Percentiles rank a stretch among this genome's conserved stretches.
Evolutionary conservation across 1,140 invertebrate species (phyloP).

Genomic region (Drosophila bocqueti): DNA sequence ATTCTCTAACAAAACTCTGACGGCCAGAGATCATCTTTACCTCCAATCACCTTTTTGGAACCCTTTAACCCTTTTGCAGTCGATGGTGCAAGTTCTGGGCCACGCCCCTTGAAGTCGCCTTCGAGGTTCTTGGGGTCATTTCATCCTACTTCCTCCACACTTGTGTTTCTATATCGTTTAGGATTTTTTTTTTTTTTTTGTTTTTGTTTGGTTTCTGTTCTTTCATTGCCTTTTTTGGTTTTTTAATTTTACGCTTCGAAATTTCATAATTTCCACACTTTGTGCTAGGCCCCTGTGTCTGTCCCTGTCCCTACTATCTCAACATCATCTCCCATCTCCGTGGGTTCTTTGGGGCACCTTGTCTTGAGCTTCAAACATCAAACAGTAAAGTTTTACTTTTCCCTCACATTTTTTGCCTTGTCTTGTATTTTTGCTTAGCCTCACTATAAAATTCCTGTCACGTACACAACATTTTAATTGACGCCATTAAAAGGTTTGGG

Average conservation of each 20-base stretch:
- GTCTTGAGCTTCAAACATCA: slow-evolving; percentile 59
- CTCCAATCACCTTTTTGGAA: slow-evolving; percentile 8
- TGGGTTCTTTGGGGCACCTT: slow-evolving; percentile 42
- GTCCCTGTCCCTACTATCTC: slow-evolving; percentile 1
- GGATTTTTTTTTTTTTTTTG: slow-evolving; percentile 24
- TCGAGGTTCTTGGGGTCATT: slow-evolving; percentile 51
- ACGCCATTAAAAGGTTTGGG: slow-evolving; percentile 68
- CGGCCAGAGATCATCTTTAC: slow-evolving; percentile 29
- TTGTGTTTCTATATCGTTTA: slow-evolving; percentile 45
- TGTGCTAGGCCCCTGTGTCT: slow-evolving; percentile 31
- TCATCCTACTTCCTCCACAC: slow-evolving; percentile 41
- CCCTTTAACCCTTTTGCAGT: slow-evolving; percentile 55
- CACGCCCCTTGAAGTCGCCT: slow-evolving; percentile 52
- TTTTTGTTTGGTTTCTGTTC: background rate
- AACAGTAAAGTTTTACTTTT: slow-evolving; percentile 54
- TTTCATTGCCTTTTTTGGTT: slow-evolving; percentile 41
- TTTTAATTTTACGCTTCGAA: slow-evolving; percentile 80
- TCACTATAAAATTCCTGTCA: slow-evolving; percentile 71
- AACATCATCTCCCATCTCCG: slow-evolving; percentile 23
- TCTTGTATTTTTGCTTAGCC: slow-evolving; percentile 44
- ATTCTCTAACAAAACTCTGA: slow-evolving; percentile 9
- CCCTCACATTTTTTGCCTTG: slow-evolving; percentile 18
- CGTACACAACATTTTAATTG: slow-evolving; percentile 83
- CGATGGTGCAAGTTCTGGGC: slow-evolving; percentile 60
- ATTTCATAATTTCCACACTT: slow-evolving; percentile 73